These are phyloP conservation scores for Tachycineta bicolor DNA, from an alignment of 2,113 vertebrate genomes.

Conservation along the genomic window DNA sequence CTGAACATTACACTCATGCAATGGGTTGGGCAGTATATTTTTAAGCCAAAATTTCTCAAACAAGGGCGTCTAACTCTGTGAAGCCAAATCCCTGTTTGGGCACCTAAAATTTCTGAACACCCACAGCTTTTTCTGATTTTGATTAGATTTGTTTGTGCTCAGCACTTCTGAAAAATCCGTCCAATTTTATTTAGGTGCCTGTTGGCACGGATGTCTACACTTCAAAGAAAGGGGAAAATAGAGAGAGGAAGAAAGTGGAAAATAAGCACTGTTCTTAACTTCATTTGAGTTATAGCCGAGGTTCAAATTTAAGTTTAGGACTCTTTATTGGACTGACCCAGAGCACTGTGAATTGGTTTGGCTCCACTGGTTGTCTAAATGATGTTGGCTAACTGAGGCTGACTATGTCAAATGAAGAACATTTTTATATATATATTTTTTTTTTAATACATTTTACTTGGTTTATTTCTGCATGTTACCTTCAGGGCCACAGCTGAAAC, in stretches of 20 bases:
- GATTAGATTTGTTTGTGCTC: conserved; percentile 42
- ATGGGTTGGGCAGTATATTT: conserved; percentile 22
- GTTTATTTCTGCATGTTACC: neutral
- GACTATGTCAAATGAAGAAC: neutral
- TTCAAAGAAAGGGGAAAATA: conserved; percentile 12
- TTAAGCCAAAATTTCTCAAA: conserved; percentile 37
- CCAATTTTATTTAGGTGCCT: conserved; percentile 42
- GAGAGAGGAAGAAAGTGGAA: conserved; percentile 22
- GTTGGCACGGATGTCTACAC: neutral
- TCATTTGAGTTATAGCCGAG: neutral
- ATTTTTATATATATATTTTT: neutral
- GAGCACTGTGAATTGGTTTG: neutral
- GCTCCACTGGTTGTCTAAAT: neutral
- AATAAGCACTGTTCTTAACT: conserved; percentile 26
- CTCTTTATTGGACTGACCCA: neutral
- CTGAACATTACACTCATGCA: neutral
- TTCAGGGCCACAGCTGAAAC: neutral
- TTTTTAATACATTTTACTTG: neutral
- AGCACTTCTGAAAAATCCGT: conserved; percentile 24
- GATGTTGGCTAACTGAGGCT: neutral
- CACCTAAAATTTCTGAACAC: conserved; percentile 52
- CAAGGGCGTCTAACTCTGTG: neutral
- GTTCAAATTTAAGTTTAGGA: conserved; percentile 13
- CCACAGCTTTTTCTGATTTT: conserved; percentile 49
- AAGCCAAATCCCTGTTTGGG: conserved; percentile 35